phyloP scores from a whole-genome alignment of 2,797 vertebrate species.

The Epinephelus coioides region DNA sequence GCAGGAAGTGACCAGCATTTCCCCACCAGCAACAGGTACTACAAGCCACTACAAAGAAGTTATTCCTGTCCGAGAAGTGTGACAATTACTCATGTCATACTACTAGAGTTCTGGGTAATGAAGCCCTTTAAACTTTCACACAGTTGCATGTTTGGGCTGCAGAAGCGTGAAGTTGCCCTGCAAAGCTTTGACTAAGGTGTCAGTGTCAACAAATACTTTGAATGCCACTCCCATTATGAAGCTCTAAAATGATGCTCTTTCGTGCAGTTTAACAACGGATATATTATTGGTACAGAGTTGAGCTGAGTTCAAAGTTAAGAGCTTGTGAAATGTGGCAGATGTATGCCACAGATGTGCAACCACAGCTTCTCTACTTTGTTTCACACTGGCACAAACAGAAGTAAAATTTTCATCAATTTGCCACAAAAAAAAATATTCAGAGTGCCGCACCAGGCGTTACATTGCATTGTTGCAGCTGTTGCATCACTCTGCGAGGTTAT shows the following conservation, averaged over 20 bases:
- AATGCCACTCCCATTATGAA: background rate
- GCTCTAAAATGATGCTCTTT: slow-evolving; percentile 6
- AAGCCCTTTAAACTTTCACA: slow-evolving; percentile 5
- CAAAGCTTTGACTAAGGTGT: background rate
- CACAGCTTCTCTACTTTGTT: slow-evolving; percentile 1
- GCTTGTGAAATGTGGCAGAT: slow-evolving; percentile 38
- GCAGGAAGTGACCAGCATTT: slow-evolving; percentile 1
- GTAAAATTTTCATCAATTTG: slow-evolving; percentile 36
- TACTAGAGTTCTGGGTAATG: background rate
- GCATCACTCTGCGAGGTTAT: slow-evolving; percentile 59
- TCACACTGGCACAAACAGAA: slow-evolving; percentile 30
- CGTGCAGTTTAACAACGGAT: background rate
- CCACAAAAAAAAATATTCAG: background rate
- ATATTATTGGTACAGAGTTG: background rate
- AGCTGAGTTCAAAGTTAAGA: slow-evolving; percentile 22
- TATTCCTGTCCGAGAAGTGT: background rate
- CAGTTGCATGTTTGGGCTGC: slow-evolving; percentile 8
- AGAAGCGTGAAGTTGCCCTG: slow-evolving; percentile 1
- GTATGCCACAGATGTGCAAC: slow-evolving; percentile 13
- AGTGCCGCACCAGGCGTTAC: slow-evolving; percentile 21
- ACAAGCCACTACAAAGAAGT: background rate
- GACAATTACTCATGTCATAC: background rate
- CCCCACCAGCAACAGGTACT: background rate
- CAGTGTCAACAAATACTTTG: slow-evolving; percentile 8
- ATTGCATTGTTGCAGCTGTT: slow-evolving; percentile 64